Conservation (phyloP, 2,113 vertebrate species). For the Cottus gobio region DNA sequence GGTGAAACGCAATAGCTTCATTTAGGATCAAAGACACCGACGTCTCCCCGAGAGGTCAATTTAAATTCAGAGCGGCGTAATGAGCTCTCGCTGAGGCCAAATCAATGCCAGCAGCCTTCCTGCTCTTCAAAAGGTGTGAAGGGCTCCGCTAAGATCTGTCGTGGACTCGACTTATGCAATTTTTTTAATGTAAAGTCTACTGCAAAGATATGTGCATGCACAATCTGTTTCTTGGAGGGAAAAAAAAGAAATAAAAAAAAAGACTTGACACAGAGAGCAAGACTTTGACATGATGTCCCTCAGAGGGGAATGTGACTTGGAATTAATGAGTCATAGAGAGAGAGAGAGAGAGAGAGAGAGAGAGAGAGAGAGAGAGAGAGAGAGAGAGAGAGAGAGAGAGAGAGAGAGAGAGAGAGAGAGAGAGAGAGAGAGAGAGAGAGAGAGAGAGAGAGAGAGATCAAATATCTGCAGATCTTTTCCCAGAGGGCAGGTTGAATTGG, state of each 20-base stretch:
- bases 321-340: constrained; percentile 50
- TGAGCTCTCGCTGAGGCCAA: constrained; percentile 8
- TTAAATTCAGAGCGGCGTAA: neutral
- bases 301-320: constrained; percentile 45
- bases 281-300: constrained; percentile 25
- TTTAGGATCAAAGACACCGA: neutral
- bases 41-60: neutral
- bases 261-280: neutral
- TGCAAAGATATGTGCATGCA: constrained; percentile 14
- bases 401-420: neutral
- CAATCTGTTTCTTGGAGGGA: neutral
- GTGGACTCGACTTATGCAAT: neutral
- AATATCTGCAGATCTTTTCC: neutral
- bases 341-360: no score
- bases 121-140: neutral
- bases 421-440: no score
- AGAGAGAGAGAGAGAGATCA: neutral
- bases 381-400: no score
- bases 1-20: neutral
- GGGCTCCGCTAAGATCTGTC: neutral
- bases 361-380: no score
- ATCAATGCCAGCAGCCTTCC: neutral
- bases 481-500: neutral
- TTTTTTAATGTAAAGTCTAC: neutral
- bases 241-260: neutral